These are phyloP conservation scores for Heliconius congener DNA, from an alignment of 1,140 invertebrate species.

Conservation along the genomic window DNA sequence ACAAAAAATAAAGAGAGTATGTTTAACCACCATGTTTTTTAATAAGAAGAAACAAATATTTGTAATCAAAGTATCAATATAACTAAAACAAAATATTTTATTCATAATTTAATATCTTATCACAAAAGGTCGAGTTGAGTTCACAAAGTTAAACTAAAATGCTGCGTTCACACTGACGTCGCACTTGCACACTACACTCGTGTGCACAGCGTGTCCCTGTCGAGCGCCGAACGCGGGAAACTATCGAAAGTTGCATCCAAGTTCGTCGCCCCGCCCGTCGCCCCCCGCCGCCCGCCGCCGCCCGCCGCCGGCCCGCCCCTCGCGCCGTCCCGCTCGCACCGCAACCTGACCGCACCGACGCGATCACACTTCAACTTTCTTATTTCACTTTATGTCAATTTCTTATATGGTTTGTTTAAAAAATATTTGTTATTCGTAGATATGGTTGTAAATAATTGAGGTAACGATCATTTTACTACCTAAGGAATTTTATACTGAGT, in stretches of 20 bases:
- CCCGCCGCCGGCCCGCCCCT: constrained; percentile 48
- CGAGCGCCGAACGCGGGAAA: constrained; percentile 51
- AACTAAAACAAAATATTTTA: too few relatives aligned
- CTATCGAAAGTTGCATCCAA: constrained; percentile 51
- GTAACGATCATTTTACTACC: neutral
- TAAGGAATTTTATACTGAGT: neutral
- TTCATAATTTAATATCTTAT: too few relatives aligned
- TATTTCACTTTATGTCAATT: neutral
- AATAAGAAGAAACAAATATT: too few relatives aligned
- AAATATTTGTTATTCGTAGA: neutral
- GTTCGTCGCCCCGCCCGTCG: constrained; percentile 56
- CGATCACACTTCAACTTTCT: constrained; percentile 34
- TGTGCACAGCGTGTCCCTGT: neutral
- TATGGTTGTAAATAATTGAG: neutral
- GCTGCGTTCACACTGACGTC: neutral
- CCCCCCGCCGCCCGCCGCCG: constrained; percentile 3
- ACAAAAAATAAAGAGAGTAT: too few relatives aligned
- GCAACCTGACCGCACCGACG: constrained; percentile 55
- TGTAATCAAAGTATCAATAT: too few relatives aligned
- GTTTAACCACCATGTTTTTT: too few relatives aligned
- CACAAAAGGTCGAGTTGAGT: too few relatives aligned
- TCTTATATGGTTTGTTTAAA: neutral
- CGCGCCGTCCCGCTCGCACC: constrained; percentile 54
- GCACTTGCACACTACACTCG: neutral
- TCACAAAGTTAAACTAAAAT: too few relatives aligned